These are phyloP conservation scores for Streblospio benedicti DNA, from an alignment of 1,140 invertebrate species.

Conservation along the genomic window DNA sequence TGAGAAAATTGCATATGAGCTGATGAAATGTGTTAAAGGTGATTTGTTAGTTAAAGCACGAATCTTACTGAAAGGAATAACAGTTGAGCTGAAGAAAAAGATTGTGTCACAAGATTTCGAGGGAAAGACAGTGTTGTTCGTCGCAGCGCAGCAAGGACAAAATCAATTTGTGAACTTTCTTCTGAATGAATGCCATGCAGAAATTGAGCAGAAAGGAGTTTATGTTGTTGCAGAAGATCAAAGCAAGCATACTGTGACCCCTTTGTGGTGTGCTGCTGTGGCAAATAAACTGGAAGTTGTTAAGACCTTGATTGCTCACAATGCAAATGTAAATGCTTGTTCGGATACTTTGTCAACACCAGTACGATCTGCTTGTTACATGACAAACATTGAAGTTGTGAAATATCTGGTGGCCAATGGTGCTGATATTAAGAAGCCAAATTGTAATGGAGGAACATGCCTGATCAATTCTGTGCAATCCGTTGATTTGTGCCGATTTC, in stretches of 20 bases:
- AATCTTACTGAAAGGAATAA: slow-evolving; percentile 1
- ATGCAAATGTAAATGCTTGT: slow-evolving; percentile 74
- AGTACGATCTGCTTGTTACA: slow-evolving; percentile 82
- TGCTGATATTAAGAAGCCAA: slow-evolving; percentile 75
- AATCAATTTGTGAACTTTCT: slow-evolving; percentile 82
- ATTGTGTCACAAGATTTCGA: slow-evolving; percentile 38
- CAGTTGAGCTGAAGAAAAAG: background rate
- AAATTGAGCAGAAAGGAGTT: slow-evolving; percentile 71
- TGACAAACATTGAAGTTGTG: slow-evolving; percentile 74
- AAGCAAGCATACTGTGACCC: slow-evolving; percentile 72
- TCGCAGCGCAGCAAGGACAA: slow-evolving; percentile 73
- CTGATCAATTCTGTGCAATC: slow-evolving; percentile 88
- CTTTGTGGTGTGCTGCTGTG: slow-evolving; percentile 86
- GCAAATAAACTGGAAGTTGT: slow-evolving; percentile 72
- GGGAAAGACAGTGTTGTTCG: slow-evolving; percentile 77
- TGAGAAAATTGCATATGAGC: no score
- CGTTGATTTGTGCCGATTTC: slow-evolving; percentile 67
- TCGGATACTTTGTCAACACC: slow-evolving; percentile 82
- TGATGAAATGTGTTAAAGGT: no score
- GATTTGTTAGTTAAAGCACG: slow-evolving; percentile 2
- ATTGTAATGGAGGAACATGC: slow-evolving; percentile 87
- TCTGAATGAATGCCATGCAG: slow-evolving; percentile 67
- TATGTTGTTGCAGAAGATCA: slow-evolving; percentile 52
- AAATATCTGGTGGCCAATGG: slow-evolving; percentile 73
- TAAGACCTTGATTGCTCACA: slow-evolving; percentile 65